These are phyloP conservation scores for Leucosticte australis DNA, from an alignment of 2,113 vertebrate species.

Conservation along the genomic window DNA sequence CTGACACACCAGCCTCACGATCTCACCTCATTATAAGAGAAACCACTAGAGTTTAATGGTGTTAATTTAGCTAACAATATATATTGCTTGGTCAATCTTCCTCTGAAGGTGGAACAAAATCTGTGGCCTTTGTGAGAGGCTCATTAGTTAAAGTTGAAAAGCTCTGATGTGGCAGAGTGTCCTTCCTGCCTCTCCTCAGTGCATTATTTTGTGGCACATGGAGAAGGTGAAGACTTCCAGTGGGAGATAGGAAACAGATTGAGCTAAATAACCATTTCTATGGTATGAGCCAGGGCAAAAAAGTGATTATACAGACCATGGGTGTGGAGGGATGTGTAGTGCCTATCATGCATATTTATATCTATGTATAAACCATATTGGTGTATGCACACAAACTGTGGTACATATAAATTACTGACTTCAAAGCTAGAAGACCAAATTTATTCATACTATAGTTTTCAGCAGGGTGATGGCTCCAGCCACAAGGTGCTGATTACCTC, in stretches of 20 bases:
- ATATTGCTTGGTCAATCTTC: neutral
- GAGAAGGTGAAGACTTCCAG: neutral
- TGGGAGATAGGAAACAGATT: neutral
- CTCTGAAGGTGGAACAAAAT: neutral
- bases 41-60: neutral
- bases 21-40: neutral
- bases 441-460: neutral
- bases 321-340: neutral
- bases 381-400: neutral
- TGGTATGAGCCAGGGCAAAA: neutral
- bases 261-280: neutral
- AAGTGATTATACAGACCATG: neutral
- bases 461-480: neutral
- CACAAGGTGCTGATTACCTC: neutral
- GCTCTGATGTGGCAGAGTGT: neutral
- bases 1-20: neutral
- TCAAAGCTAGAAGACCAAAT: neutral
- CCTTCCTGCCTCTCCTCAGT: neutral
- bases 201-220: accelerated
- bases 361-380: neutral
- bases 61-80: neutral
- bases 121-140: neutral
- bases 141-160: neutral
- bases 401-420: neutral
- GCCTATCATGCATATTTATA: neutral